Conservation (phyloP, 1,140 invertebrate species). For the Drosophila truncata region DNA sequence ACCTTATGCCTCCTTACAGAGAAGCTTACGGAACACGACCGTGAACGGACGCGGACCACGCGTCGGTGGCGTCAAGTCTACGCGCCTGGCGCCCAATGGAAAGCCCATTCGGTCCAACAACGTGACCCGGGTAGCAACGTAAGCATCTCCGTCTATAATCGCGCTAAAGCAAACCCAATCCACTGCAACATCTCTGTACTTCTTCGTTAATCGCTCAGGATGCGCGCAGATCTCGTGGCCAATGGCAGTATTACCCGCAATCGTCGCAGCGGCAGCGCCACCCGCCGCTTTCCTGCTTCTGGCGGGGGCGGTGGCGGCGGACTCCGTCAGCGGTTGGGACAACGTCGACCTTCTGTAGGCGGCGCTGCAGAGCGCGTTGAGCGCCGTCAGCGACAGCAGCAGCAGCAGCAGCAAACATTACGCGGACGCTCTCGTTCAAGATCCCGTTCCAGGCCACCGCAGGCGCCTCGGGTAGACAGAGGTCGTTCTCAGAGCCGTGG, state of each 20-base stretch:
- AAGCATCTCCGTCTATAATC: slow-evolving; percentile 67
- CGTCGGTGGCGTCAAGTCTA: slow-evolving; percentile 62
- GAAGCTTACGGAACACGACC: slow-evolving; percentile 78
- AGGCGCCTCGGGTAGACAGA: slow-evolving; percentile 28
- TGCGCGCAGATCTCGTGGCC: slow-evolving; percentile 78
- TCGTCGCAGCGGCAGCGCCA: slow-evolving; percentile 48
- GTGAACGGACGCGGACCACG: slow-evolving; percentile 48
- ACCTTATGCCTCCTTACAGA: slow-evolving; percentile 85
- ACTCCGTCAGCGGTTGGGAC: slow-evolving; percentile 66
- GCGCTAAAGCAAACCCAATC: slow-evolving; percentile 35
- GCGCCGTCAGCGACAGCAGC: slow-evolving; percentile 58
- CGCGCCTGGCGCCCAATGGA: slow-evolving; percentile 78
- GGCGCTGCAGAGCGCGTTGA: slow-evolving; percentile 78
- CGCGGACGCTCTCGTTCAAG: slow-evolving; percentile 66
- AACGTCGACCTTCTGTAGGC: slow-evolving; percentile 63
- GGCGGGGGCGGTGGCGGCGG: slow-evolving; percentile 26
- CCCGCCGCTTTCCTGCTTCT: slow-evolving; percentile 52
- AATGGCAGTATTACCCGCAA: slow-evolving; percentile 33
- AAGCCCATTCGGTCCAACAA: slow-evolving; percentile 74
- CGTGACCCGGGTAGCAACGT: slow-evolving; percentile 80
- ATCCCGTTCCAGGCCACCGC: slow-evolving; percentile 40
- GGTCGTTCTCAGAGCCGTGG: slow-evolving; percentile 44
- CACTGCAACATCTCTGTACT: slow-evolving; percentile 65
- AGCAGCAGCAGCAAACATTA: slow-evolving; percentile 41
- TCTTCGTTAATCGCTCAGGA: slow-evolving; percentile 73